Conservation (phyloP, 2,113 vertebrate species). For the Neomonachus schauinslandi region DNA sequence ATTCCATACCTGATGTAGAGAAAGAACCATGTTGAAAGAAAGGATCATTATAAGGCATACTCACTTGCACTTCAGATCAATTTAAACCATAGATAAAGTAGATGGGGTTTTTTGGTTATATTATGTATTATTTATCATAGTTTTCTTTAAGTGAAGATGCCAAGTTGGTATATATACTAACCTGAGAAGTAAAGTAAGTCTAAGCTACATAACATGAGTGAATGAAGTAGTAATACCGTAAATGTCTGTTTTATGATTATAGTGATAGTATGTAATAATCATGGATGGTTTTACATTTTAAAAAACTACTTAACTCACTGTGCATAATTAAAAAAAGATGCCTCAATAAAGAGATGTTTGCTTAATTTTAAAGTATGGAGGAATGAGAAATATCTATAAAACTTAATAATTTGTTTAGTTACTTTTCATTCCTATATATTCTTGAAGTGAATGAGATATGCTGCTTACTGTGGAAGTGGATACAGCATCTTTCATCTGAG, state of each 20-base stretch:
- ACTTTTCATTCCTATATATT: conserved; percentile 45
- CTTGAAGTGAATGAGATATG: not conserved
- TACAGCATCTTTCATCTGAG: conserved; percentile 37
- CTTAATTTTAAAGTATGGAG: conserved; percentile 14
- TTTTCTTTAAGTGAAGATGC: conserved; percentile 5
- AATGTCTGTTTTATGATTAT: not conserved
- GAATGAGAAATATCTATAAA: conserved; percentile 43
- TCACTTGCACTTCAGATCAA: not conserved
- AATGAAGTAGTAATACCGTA: not conserved
- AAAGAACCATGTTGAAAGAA: not conserved
- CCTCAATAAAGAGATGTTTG: conserved; percentile 47
- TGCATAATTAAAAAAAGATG: not conserved
- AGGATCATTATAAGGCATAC: not conserved
- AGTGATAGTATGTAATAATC: not conserved
- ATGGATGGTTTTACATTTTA: not conserved
- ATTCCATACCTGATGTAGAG: not conserved
- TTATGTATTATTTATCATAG: not conserved
- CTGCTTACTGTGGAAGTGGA: conserved; percentile 51
- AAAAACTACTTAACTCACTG: not conserved
- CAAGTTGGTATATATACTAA: not conserved
- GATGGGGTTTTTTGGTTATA: not conserved
- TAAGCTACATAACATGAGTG: not conserved
- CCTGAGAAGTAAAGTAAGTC: conserved; percentile 29
- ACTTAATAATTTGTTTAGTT: conserved; percentile 26
- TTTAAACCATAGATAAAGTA: not conserved